Evolutionary conservation across 2,113 vertebrate genomes (phyloP).

Genomic region (Anoplopoma fimbria): DNA sequence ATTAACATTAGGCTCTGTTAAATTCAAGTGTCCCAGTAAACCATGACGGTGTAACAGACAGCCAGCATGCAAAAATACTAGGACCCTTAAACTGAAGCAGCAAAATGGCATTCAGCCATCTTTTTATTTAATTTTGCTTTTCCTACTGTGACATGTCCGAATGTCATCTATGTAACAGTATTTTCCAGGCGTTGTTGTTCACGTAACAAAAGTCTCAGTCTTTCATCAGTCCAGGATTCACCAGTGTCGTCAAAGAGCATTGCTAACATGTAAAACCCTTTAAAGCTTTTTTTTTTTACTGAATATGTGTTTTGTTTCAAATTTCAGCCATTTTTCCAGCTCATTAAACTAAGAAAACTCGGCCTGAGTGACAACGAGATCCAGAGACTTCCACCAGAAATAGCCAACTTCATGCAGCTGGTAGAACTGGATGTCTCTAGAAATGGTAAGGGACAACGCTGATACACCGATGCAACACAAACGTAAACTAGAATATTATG

Average conservation of each 20-base stretch:
- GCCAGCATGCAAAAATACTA: too few species aligned
- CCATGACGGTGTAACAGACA: too few species aligned
- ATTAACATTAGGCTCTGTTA: too few species aligned
- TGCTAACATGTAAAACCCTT: neutral
- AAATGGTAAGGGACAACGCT: slow-evolving; percentile 86
- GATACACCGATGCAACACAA: neutral
- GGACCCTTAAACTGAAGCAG: neutral
- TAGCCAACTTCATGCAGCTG: slow-evolving; percentile 97
- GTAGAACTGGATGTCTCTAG: slow-evolving; percentile 97
- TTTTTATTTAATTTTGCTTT: neutral
- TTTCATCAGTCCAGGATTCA: neutral
- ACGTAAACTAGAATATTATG: neutral
- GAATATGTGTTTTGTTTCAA: slow-evolving; percentile 48
- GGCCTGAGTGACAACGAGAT: slow-evolving; percentile 99
- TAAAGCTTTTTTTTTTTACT: neutral
- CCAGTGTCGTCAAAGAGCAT: neutral
- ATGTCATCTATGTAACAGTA: neutral
- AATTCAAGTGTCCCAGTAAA: too few species aligned
- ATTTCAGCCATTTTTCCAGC: slow-evolving; percentile 96
- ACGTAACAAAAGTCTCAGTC: neutral
- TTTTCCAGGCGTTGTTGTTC: neutral
- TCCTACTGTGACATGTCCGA: neutral
- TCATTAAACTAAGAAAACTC: slow-evolving; percentile 96
- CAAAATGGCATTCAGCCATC: neutral
- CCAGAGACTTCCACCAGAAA: slow-evolving; percentile 94